Evolutionary conservation across 2,888 invertebrate genomes (phyloP).

Genomic region (Xanthorhoe spadicearia): DNA sequence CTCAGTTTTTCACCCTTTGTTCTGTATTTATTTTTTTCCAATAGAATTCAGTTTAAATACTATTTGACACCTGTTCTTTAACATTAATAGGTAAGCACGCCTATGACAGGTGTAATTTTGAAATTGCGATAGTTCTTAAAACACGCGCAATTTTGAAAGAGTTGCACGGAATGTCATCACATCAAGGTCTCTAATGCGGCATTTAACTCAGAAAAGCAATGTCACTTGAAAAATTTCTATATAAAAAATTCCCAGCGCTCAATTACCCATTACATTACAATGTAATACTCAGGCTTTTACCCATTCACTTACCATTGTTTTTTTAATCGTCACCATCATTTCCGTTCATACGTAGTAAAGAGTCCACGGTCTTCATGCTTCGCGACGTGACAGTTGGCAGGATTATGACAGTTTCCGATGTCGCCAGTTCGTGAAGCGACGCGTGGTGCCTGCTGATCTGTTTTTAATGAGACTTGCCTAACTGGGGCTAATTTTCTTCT

Average conservation of each 20-base stretch:
- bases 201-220: conserved; percentile 5
- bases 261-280: conserved; percentile 4
- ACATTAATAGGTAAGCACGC: too few relatives aligned
- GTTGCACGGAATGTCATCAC: neutral
- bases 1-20: too few relatives aligned
- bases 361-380: conserved; percentile 42
- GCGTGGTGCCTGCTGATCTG: conserved; percentile 51
- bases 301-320: conserved; percentile 38
- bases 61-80: too few relatives aligned
- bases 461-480: conserved; percentile 40
- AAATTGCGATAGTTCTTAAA: neutral
- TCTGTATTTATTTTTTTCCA: too few relatives aligned
- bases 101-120: too few relatives aligned
- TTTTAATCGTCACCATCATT: conserved; percentile 37
- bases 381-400: conserved; percentile 47
- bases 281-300: conserved; percentile 29
- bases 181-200: neutral
- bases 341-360: conserved; percentile 31
- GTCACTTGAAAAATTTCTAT: neutral
- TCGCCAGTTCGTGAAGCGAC: conserved; percentile 54
- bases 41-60: too few relatives aligned
- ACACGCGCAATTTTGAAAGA: neutral
- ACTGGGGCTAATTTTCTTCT: conserved; percentile 33
- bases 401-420: conserved; percentile 58
- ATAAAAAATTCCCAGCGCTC: conserved; percentile 10